Base-by-base conservation (phyloP, 2,888 invertebrate genomes). In the Erebia palarica region DNA sequence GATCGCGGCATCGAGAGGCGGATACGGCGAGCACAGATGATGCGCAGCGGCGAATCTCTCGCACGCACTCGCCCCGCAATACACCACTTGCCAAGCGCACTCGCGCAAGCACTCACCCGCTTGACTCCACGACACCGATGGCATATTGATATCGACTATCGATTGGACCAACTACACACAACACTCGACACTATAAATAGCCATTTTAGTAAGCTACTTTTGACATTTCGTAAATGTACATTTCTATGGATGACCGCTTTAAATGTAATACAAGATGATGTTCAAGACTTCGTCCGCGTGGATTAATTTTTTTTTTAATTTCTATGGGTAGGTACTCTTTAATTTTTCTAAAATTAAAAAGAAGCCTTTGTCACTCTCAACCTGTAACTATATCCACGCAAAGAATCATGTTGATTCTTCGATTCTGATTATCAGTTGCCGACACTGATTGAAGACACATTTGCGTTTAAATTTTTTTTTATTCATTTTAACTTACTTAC, bases 1-100 rank as follows among this genome's bases (percentile, higher is more conserved):
- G 58, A 90, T 79, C 65, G 92, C 82, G 70, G 89, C 91, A 70
- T 92, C 92, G 73, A 90, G 74, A 58, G 79, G 82, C 3, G 92
- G 91, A 72, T 88, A 91, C 8, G 91, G 89, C 21, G 87, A 81
- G 76, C 90, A 74, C 36, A 89, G 66, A 44, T 83, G 83, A 11
- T 90, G 86, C 0, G 84, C 88, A 10, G 80, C 82, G 1, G 87
- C 86, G 60, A 89, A 74, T 67, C 79, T 81, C 75, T 86, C 85
- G 68, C 92, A 92, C 3, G 84, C 83, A 61, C 79, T 79, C 67
- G 88, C 69, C 1, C 89, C 88, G 72, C 91, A 92, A 72, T 86
- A 85, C 64, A 89, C 76, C 47, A 87, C 81, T 75, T 83, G 84
- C 85, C 87, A 85, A 42, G 86, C 86, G 75, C 89, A 90, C 77